These are phyloP conservation scores for Bubo scandiacus DNA, from an alignment of 2,113 vertebrate species.

Conservation along the genomic window DNA sequence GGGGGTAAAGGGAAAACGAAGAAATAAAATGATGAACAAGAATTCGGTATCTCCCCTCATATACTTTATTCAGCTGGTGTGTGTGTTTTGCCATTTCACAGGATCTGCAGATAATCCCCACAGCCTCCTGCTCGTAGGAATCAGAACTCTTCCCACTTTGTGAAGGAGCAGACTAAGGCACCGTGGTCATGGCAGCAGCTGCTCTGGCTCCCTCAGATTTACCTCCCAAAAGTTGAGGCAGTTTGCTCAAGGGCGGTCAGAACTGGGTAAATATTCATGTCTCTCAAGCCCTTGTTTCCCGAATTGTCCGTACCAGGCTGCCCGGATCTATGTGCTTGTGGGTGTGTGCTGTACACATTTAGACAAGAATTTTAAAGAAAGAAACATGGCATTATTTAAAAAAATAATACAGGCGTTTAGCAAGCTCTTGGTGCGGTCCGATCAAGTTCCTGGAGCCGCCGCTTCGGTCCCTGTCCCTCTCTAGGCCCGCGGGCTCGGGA, in stretches of 20 bases:
- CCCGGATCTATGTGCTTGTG: not conserved
- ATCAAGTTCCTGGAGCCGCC: fast-evolving
- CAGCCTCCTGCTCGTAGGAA: not conserved
- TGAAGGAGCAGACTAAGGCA: not conserved
- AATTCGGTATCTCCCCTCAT: not conserved
- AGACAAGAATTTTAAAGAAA: not conserved
- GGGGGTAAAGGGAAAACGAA: constrained; percentile 39
- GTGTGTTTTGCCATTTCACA: not conserved
- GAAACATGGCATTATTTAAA: not conserved
- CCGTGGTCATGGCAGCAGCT: not conserved
- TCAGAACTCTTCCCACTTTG: not conserved
- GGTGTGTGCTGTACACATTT: fast-evolving
- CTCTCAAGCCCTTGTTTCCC: not conserved
- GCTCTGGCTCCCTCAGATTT: not conserved
- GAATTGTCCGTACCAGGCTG: not conserved
- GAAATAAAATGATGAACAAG: not conserved
- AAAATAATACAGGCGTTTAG: fast-evolving
- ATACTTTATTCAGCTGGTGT: not conserved
- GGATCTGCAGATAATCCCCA: not conserved
- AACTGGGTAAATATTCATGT: not conserved
- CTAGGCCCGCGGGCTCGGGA: fast-evolving
- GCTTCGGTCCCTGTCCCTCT: too few relatives aligned
- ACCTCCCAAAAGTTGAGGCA: not conserved
- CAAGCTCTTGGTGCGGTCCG: not conserved
- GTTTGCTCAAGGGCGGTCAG: not conserved